Conservation (phyloP, 1,140 invertebrate genomes). For the Andrena cerasifolii region DNA sequence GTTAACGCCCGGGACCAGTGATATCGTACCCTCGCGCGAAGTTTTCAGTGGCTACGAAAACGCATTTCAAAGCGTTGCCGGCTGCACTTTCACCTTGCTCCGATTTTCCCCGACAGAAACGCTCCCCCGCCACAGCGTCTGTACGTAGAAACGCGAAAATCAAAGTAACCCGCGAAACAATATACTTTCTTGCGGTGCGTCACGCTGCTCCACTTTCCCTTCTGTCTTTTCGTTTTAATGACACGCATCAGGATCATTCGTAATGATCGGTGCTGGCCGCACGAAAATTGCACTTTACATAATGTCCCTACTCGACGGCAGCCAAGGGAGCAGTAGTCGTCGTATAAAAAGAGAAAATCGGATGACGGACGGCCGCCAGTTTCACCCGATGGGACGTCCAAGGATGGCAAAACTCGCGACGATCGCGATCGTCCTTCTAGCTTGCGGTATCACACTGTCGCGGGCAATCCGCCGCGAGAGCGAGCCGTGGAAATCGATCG, state of each 20-base stretch:
- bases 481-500: constrained; percentile 3
- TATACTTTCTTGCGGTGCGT: constrained; percentile 59
- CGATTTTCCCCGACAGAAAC: background rate
- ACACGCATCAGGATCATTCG: constrained; percentile 59
- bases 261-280: constrained; percentile 46
- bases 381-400: constrained; percentile 46
- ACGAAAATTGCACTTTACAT: constrained; percentile 65
- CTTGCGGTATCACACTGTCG: constrained; percentile 15
- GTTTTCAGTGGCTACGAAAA: background rate
- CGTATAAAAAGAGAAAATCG: constrained; percentile 65
- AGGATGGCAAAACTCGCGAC: constrained; percentile 57
- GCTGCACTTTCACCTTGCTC: constrained; percentile 6
- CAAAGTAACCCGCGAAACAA: constrained; percentile 59
- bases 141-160: constrained; percentile 48
- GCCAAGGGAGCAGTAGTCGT: background rate
- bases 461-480: background rate
- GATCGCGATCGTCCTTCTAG: constrained; percentile 55
- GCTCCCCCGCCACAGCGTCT: background rate
- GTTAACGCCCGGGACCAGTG: too few relatives aligned
- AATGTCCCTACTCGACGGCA: constrained; percentile 32
- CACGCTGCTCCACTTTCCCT: constrained; percentile 66
- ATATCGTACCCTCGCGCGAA: background rate
- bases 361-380: constrained; percentile 39
- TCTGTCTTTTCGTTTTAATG: constrained; percentile 62
- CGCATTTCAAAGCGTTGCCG: background rate